Evolutionary conservation across 2,797 vertebrate species (phyloP), one percentile per base, ranked within the genome.

Genomic region (Ptychobarbus kaznakovi): DNA sequence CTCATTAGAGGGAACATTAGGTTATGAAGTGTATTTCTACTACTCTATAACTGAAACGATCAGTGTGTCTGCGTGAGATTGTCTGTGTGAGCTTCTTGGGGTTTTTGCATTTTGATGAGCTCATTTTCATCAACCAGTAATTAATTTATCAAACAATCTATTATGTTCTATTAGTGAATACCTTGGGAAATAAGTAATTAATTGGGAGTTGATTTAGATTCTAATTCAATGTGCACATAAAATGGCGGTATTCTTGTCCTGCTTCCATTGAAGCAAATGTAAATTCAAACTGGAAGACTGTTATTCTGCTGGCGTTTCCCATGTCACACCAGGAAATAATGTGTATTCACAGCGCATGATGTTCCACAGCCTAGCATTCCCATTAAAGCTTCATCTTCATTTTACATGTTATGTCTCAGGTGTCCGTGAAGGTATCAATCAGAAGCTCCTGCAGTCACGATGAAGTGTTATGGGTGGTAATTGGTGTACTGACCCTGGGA

Each of bases 81-180:
- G 63, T 53, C 40, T 85, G 68, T 13, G 44, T 22, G 69, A 69
- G 44, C 38, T 7, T 77, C 16, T 86, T 18, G 1, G 49, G 2
- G 56, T 70, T 77, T 82, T 25, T 58, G 82, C 79, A 86, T 84
- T 79, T 81, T 85, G 66, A 88, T 89, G 84, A 87, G 77, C 58
- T 87, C 69, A 78, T 85, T 79, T 82, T 84, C 74, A 87, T 63
- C 86, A 85, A 49, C 70, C 44, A 25, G 73, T 61, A 81, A 86
- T 85, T 86, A 63, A 86, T 88, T 88, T 82, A 87, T 88, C 79
- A 84, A 86, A 90, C 81, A 81, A 83, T 90, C 74, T 84, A 88
- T 87, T 88, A 84, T 72, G 56, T 65, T 58, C 69, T 86, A 81
- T 88, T 90, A 84, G 72, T 18, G 40, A 63, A 81, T 61, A 82